Base-by-base conservation (phyloP, 2,113 vertebrate species). In the Hypocryptadius cinnamomeus region DNA sequence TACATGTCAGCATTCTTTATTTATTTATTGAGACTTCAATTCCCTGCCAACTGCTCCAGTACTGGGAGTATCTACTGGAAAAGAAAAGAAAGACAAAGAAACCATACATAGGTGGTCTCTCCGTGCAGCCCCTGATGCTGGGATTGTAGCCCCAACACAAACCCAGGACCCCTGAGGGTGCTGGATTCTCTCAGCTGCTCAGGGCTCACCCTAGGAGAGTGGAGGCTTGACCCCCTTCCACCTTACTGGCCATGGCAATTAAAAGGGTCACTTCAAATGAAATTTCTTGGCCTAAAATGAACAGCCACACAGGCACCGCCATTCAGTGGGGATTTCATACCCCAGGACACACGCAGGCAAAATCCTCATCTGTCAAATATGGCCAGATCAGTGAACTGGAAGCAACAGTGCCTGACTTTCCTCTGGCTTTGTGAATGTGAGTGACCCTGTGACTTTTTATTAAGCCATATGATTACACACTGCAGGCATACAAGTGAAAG, bases 311-410 rank as follows among this genome's bases (percentile, higher is more conserved):
- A 2, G 68, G 89, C 35, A 30, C 33, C 5, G 2, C 60, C 33
- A 85, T 86, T 90, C 74, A 87, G n/a, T 11, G 45, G 45, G 69
- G 85, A 95, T 94, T 92, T 89, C 73, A 92, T 79, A 88, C 74
- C 57, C 63, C 47, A 70, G 84, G 71, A 90, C 8, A 5, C 60
- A 86, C 0, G 4, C 50, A 87, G 73, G 51, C 70, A 94, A 92
- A 89, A 90, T 80, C 78, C 88, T 70, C 82, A 94, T 87, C 70
- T 68, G 85, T 81, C 79, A 95, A 74, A 88, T 65, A 87, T 5
- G 19, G 85, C 86, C 81, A 90, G 83, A 93, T 30, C 56, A 77
- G 45, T 88, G 65, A 92, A 65, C 54, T 96, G 66, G 87, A 88
- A 94, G 35, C 76, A 87, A 90, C 1, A 60, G 0, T 70, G 84